Base-by-base conservation (phyloP, 2,113 vertebrate species). In the Octodon degus region DNA sequence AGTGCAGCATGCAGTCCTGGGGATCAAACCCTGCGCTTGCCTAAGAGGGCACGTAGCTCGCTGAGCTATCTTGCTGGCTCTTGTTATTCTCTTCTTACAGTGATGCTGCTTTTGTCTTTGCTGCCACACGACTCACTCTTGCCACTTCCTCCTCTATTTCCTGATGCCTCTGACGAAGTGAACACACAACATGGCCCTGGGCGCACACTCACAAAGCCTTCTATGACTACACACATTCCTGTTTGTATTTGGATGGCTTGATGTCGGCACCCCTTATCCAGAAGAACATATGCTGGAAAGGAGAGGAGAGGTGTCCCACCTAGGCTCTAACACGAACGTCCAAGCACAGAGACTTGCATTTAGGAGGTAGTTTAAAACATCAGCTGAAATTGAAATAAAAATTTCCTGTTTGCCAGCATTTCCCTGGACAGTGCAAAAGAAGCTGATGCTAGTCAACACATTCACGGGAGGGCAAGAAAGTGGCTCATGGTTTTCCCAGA, bases 341-440 rank as follows among this genome's bases (percentile, higher is more conserved):
- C 55, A 60, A 67, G 37, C 62, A 58, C 5, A 74, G 62, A 70
- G 7, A 40, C 84, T 87, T 87, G 27, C 62, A 63, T 80, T 2
- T 77, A 88, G 65, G 79, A 7, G 53, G 30, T 30, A 8, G 65
- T 93, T 70, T 55, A 89, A 95, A 67, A 85, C 65, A 86, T 55
- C 13, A 90, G 60, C 30, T 84, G 74, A 86, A 92, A 55, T 34
- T 55, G 16, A 94, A 68, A 82, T 63, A 87, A 84, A 67, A 79
- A 94, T 83, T 83, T 72, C 87, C 85, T 17, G 4, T 17, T 60
- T 74, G 12, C 13, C 2, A 79, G 22, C 14, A 76, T 77, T 81
- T 81, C 70, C 65, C 92, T 62, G 82, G 72, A 67, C 58, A 74
- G 5, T 62, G 14, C 27, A 60, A 86, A 12, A 60, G 34, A 93